Conservation (phyloP, 2,888 invertebrate species). For the Mesorhabditis spiculigera region DNA sequence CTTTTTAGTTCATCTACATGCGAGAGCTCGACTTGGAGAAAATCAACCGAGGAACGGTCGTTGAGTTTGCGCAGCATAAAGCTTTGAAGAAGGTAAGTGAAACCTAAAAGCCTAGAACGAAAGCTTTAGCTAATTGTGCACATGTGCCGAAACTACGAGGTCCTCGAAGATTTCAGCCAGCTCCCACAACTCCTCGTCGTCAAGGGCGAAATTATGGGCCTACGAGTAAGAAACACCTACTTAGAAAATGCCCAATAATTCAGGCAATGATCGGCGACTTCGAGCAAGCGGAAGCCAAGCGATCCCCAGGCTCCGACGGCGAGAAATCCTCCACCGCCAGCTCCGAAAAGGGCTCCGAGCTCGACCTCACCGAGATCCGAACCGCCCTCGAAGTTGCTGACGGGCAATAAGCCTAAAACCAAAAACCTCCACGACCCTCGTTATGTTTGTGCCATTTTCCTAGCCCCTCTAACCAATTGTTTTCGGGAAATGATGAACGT, state of each 20-base stretch:
- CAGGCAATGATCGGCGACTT: conserved; percentile 51
- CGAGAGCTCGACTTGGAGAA: conserved; percentile 58
- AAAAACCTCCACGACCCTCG: too few species aligned
- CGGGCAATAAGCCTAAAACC: not conserved
- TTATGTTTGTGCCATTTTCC: too few species aligned
- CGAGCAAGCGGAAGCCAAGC: conserved; percentile 29
- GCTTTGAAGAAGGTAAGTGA: conserved; percentile 49
- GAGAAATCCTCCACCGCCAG: not conserved
- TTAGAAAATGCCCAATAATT: not conserved
- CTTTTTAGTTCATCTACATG: conserved; percentile 56
- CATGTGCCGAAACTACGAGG: conserved; percentile 57
- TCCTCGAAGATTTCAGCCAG: conserved; percentile 52
- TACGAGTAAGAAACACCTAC: conserved; percentile 34
- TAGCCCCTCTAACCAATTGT: too few species aligned
- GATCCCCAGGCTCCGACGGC: conserved; percentile 9
- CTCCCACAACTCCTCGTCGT: conserved; percentile 57
- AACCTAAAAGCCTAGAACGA: not conserved
- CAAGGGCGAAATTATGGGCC: conserved; percentile 56
- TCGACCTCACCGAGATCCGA: not conserved
- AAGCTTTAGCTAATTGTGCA: conserved; percentile 39
- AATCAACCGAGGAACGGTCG: conserved; percentile 56
- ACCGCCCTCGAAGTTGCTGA: conserved; percentile 5
- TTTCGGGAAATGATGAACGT: too few species aligned
- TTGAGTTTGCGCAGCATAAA: conserved; percentile 50
- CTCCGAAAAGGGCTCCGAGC: not conserved